These are phyloP conservation scores for Cynoglossus semilaevis DNA, from an alignment of 2,113 vertebrate genomes.

Conservation along the genomic window DNA sequence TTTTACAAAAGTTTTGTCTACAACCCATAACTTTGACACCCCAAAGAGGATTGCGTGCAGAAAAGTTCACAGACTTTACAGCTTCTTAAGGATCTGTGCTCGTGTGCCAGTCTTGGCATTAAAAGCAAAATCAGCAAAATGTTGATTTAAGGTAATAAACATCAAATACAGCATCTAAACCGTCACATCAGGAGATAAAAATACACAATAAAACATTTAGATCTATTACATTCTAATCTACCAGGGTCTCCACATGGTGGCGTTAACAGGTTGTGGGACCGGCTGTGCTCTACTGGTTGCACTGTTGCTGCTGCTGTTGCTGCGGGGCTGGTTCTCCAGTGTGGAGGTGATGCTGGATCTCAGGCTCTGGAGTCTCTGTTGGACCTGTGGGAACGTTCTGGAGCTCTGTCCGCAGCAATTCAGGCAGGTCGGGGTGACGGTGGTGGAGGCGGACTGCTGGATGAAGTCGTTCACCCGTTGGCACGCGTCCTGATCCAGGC, in stretches of 20 bases:
- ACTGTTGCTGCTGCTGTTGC: slow-evolving; percentile 49
- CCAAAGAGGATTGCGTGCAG: slow-evolving; percentile 79
- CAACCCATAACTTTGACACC: slow-evolving; percentile 78
- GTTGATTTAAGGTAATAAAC: slow-evolving; percentile 25
- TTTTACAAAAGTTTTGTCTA: slow-evolving; percentile 81
- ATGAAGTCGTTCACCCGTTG: slow-evolving; percentile 77
- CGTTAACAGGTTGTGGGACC: slow-evolving; percentile 23
- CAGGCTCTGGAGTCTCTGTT: slow-evolving; percentile 62
- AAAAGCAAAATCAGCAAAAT: slow-evolving; percentile 49
- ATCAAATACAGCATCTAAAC: slow-evolving; percentile 25
- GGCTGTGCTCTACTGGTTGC: slow-evolving; percentile 19
- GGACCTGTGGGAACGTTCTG: slow-evolving; percentile 60
- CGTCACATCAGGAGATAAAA: slow-evolving; percentile 9
- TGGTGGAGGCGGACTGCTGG: slow-evolving; percentile 58
- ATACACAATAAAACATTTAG: slow-evolving; percentile 43
- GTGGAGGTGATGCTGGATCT: slow-evolving; percentile 60
- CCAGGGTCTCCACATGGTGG: slow-evolving; percentile 80
- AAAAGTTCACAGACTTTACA: slow-evolving; percentile 58
- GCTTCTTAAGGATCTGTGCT: slow-evolving; percentile 68
- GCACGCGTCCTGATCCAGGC: slow-evolving; percentile 72
- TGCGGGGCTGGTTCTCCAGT: slow-evolving; percentile 36
- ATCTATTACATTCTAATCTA: slow-evolving; percentile 58
- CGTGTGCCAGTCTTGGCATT: slow-evolving; percentile 31
- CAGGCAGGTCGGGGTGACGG: slow-evolving; percentile 51
- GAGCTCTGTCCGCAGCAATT: slow-evolving; percentile 68